Conservation (phyloP, 2,888 invertebrate genomes). For the Oligia latruncula region DNA sequence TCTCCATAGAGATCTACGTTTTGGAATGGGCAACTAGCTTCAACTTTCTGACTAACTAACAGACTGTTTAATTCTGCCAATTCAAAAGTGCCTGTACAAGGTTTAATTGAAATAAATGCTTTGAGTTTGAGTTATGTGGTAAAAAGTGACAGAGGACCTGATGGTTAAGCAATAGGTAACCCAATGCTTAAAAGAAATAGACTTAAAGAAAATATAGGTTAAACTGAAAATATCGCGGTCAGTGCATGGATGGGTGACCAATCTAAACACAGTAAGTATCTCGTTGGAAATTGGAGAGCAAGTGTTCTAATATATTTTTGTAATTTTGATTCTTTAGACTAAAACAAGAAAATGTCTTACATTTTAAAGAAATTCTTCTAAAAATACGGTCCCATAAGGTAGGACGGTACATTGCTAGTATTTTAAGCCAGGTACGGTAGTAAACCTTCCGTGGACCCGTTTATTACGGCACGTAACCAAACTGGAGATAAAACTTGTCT, state of each 20-base stretch:
- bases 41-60: too few species aligned
- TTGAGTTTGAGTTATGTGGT: too few species aligned
- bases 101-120: too few species aligned
- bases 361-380: background rate
- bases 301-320: background rate
- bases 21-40: too few species aligned
- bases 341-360: background rate
- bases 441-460: constrained; percentile 40
- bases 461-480: constrained; percentile 55
- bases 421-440: constrained; percentile 31
- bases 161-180: background rate
- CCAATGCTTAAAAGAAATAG: background rate
- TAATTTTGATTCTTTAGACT: background rate
- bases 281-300: background rate
- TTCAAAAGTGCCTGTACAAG: too few species aligned
- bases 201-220: too few species aligned
- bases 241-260: background rate
- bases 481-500: constrained; percentile 52
- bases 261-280: too few species aligned
- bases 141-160: too few species aligned
- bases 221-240: background rate
- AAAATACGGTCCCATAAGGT: constrained; percentile 13
- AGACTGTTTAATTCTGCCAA: too few species aligned
- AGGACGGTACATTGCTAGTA: constrained; percentile 17
- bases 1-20: too few species aligned